Evolutionary conservation across 2,888 invertebrate genomes (phyloP).

Genomic region (Eupsilia transversa): DNA sequence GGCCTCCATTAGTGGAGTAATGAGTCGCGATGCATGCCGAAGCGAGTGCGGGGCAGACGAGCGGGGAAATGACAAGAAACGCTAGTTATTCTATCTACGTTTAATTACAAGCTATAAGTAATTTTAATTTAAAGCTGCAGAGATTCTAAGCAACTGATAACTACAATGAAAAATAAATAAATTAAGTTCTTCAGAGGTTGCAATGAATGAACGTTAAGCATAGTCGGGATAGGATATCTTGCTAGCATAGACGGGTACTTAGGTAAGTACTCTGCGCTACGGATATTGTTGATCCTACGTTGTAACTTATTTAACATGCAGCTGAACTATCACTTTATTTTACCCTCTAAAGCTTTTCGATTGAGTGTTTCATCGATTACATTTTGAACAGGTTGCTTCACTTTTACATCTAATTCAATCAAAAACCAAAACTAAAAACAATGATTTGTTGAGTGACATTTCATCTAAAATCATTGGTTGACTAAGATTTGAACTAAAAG

Average conservation of each 20-base stretch:
- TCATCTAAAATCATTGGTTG: neutral
- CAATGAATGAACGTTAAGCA: neutral
- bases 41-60: constrained; percentile 74
- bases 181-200: neutral
- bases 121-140: too few species aligned
- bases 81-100: neutral
- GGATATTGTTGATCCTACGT: neutral
- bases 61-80: constrained; percentile 53
- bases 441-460: neutral
- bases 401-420: neutral
- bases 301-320: neutral
- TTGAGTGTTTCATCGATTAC: neutral
- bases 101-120: too few species aligned
- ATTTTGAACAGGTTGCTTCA: neutral
- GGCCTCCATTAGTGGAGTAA: constrained; percentile 89
- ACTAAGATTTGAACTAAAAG: too few species aligned
- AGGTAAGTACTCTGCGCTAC: neutral
- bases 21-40: constrained; percentile 89
- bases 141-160: too few species aligned
- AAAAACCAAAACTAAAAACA: neutral
- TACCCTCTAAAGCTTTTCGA: neutral
- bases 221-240: neutral
- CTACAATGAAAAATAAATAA: neutral
- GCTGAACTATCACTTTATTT: neutral
- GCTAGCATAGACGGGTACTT: neutral